Conservation (phyloP, 2,113 vertebrate genomes). For the Otolemur garnettii region DNA sequence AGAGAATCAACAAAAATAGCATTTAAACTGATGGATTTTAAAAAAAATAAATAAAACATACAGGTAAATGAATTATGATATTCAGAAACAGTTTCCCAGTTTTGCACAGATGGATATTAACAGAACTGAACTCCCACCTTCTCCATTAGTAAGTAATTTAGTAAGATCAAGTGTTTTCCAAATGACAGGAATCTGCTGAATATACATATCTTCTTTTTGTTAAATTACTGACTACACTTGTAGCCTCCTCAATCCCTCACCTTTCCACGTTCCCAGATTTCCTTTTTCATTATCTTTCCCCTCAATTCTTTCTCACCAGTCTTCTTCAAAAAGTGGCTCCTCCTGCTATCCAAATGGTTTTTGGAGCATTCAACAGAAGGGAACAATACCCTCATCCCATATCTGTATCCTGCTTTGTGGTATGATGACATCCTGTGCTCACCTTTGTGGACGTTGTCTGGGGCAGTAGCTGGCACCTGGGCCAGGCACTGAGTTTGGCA, state of each 20-base stretch:
- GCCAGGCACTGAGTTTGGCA: too few species aligned
- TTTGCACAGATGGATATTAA: constrained; percentile 70
- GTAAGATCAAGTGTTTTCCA: constrained; percentile 45
- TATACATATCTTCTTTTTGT: not conserved
- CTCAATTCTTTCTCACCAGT: not conserved
- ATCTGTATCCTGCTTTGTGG: not conserved
- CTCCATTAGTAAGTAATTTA: constrained; percentile 67
- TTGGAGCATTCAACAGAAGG: not conserved
- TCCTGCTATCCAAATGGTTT: not conserved
- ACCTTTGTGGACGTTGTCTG: not conserved
- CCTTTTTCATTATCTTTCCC: not conserved
- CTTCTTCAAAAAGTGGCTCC: not conserved
- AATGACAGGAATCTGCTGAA: not conserved
- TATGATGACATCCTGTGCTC: not conserved
- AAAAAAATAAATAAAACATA: constrained; percentile 18
- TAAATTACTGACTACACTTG: not conserved
- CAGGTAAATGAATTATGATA: constrained; percentile 66
- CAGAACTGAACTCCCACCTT: constrained; percentile 67
- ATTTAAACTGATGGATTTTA: constrained; percentile 15
- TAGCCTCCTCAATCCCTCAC: not conserved
- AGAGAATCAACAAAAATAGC: constrained; percentile 59
- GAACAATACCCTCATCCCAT: not conserved
- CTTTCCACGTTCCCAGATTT: not conserved
- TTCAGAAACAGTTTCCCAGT: constrained; percentile 43
- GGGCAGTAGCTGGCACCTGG: not conserved